Percentiles rank a stretch among this genome's conserved stretches.
phyloP scores from a whole-genome alignment of 2,888 invertebrate species.

The Drosophila emarginata region DNA sequence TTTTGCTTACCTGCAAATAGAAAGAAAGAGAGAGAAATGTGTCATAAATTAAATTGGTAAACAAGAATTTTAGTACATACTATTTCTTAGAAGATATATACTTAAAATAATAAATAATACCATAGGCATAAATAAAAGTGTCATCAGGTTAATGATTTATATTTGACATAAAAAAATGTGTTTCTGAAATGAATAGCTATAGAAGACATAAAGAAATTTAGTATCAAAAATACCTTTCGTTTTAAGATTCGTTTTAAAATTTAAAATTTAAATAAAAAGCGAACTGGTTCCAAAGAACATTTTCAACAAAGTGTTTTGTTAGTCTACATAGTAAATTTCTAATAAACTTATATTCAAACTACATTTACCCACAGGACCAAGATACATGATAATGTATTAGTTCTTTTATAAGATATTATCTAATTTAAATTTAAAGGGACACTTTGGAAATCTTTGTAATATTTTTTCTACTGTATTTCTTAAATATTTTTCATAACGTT shows the following conservation, averaged over 20 bases:
- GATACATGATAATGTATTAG: too few relatives aligned
- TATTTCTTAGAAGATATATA: conserved; percentile 41
- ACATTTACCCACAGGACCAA: too few relatives aligned
- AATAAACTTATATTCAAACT: too few relatives aligned
- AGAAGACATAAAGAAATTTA: too few relatives aligned
- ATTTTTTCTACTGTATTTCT: neutral
- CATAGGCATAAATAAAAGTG: conserved; percentile 43
- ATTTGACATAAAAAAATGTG: conserved; percentile 21
- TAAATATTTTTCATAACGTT: neutral
- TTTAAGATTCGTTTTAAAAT: too few relatives aligned
- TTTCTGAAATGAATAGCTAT: neutral
- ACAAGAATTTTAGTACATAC: conserved; percentile 37
- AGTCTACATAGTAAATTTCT: too few relatives aligned
- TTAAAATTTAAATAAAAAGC: too few relatives aligned
- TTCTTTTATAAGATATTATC: too few relatives aligned
- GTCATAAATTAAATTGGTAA: conserved; percentile 49
- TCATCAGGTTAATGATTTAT: conserved; percentile 40
- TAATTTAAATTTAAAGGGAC: too few relatives aligned
- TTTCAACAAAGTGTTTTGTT: too few relatives aligned
- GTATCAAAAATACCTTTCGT: too few relatives aligned
- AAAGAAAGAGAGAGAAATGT: conserved; percentile 31
- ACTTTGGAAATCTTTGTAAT: neutral
- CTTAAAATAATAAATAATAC: neutral
- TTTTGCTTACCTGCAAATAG: conserved; percentile 71
- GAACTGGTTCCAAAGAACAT: neutral